Percentiles rank a stretch among this genome's conserved stretches.
phyloP scores from a whole-genome alignment of 2,888 invertebrate genomes.

The Cyrtodaria siliqua region DNA sequence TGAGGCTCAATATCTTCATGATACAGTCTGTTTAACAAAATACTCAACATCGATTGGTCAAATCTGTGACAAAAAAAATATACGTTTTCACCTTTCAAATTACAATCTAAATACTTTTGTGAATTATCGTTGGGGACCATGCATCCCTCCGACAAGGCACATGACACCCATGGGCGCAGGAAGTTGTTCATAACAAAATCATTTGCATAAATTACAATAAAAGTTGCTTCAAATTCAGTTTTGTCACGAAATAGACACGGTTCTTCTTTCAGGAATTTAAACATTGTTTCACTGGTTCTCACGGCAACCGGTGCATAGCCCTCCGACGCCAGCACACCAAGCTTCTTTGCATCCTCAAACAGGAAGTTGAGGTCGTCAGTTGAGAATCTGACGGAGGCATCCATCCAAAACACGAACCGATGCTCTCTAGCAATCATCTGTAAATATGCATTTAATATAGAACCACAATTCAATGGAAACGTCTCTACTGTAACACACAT shows the following conservation, averaged over 20 bases:
- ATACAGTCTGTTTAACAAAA: constrained; percentile 48
- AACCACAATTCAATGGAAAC: no score
- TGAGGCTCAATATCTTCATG: constrained; percentile 27
- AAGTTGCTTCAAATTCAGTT: constrained; percentile 59
- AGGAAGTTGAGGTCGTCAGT: constrained; percentile 33
- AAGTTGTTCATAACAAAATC: constrained; percentile 50
- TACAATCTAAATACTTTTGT: constrained; percentile 32
- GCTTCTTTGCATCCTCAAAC: constrained; percentile 28
- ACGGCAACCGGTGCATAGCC: constrained; percentile 43
- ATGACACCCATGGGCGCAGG: constrained; percentile 58
- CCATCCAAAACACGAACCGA: constrained; percentile 64
- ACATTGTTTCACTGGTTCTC: constrained; percentile 47
- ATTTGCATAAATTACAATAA: constrained; percentile 46
- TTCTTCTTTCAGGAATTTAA: constrained; percentile 46
- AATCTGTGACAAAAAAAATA: constrained; percentile 59
- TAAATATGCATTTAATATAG: constrained; percentile 29
- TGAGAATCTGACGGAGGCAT: constrained; percentile 54
- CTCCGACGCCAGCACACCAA: constrained; percentile 40
- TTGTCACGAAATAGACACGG: constrained; percentile 40
- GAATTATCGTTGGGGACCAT: constrained; percentile 42
- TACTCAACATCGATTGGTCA: constrained; percentile 61
- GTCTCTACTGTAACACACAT: no score
- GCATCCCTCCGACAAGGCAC: constrained; percentile 58
- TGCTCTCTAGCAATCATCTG: constrained; percentile 46
- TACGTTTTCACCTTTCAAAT: constrained; percentile 9